A percentile compares a stretch with the other conserved stretches of the same genome.
phyloP scores from a whole-genome alignment of 1,140 invertebrate genomes.

The Littorina saxatilis region DNA sequence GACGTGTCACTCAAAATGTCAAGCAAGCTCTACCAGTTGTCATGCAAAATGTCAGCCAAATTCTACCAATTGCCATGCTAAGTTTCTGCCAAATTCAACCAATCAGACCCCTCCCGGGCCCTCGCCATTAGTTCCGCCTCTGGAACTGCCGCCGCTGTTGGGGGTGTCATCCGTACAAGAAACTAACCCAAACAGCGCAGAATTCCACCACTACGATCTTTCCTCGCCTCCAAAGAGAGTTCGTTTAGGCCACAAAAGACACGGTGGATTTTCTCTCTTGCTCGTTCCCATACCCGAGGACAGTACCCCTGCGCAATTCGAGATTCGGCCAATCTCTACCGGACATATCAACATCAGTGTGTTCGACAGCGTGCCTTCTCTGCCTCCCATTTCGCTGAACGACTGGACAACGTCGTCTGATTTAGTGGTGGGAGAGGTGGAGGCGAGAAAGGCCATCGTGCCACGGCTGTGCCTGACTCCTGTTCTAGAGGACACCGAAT shows the following conservation, averaged over 20 bases:
- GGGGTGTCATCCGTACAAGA: too few species aligned
- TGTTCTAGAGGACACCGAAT: background rate
- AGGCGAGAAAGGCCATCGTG: background rate
- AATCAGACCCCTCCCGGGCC: too few species aligned
- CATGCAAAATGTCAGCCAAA: too few species aligned
- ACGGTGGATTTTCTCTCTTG: background rate
- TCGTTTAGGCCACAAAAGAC: background rate
- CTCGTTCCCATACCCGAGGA: conserved; percentile 16
- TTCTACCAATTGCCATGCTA: too few species aligned
- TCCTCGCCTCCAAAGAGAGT: too few species aligned
- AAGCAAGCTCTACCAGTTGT: too few species aligned
- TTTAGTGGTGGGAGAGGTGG: background rate
- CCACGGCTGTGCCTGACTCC: conserved; percentile 7
- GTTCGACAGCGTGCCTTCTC: background rate
- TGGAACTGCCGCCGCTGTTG: too few species aligned
- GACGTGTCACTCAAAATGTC: too few species aligned
- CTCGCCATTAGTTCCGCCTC: too few species aligned
- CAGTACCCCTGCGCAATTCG: background rate
- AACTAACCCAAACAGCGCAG: too few species aligned
- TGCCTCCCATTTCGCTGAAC: background rate
- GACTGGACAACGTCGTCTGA: background rate
- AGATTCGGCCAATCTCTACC: background rate
- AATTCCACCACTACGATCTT: too few species aligned
- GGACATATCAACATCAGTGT: background rate
- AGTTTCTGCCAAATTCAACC: too few species aligned